Base-by-base conservation (phyloP, 2,797 vertebrate species). In the Periophthalmus magnuspinnatus region DNA sequence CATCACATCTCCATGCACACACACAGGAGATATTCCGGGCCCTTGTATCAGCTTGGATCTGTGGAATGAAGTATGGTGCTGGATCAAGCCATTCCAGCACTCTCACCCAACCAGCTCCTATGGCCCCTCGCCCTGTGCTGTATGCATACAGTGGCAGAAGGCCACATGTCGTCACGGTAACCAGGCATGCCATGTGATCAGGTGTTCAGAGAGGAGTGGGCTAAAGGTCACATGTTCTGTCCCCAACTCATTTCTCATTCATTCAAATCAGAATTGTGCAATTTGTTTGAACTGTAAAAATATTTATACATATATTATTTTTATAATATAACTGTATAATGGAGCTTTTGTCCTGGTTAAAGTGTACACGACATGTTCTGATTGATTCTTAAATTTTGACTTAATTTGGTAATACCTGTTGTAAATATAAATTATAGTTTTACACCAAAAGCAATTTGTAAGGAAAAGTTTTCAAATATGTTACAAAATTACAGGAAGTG, bases 41-140 rank as follows among this genome's bases (percentile, higher is more conserved):
- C 76, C 67, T n/a, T 57, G 47, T 87, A 82, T 87, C 78, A 5
- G 45, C 76, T 81, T 81, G 78, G 81, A 90, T 87, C 89, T 71
- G 75, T 65, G 63, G 68, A 71, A 67, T 48, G n/a, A 78, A 59
- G 74, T 17, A 38, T 0, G 33, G 69, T 62, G n/a, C 54, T 8
- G 77, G 74, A n/a, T 77, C 58, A 81, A 78, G 80, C 84, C 87
- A 88, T 88, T 88, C 88, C 86, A 79, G 34, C n/a, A 71, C 70
- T 38, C 48, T 74, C 65, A 70, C 59, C 79, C 79, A 80, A 86
- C 84, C 88, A 77, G 74, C 71, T 74, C 67, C 72, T 2, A 28
- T 28, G 54, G 72, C 38, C 41, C 19, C 2, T 34, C 36, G 67
- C 68, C 71, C 5, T 13, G 22, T 48, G 38, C 21, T 19, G 17